These are phyloP conservation scores for Lepas anatifera DNA, from an alignment of 2,888 invertebrate species.

Conservation along the genomic window DNA sequence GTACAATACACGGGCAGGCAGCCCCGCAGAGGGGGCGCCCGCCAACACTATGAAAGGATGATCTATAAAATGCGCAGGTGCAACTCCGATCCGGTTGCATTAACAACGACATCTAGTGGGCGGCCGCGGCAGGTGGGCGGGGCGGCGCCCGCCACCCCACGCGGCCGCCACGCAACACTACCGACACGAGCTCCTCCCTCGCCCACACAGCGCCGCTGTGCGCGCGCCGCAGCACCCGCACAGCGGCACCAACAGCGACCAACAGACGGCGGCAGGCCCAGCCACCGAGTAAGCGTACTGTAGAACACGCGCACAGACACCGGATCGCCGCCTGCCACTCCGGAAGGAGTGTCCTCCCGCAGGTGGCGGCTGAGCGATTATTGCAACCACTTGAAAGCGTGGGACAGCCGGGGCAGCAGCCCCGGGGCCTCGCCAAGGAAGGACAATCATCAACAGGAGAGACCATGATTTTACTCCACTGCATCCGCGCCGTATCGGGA, in stretches of 20 bases:
- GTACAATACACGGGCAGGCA: neutral
- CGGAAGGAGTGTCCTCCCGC: too few relatives aligned
- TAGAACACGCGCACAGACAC: neutral
- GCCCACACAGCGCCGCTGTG: neutral
- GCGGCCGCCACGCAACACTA: neutral
- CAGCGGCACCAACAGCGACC: neutral
- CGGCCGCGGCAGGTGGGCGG: neutral
- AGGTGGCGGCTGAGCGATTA: neutral
- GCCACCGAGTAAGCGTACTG: slow-evolving; percentile 9
- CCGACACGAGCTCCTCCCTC: neutral
- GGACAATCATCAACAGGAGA: too few relatives aligned
- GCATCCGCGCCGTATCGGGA: too few relatives aligned
- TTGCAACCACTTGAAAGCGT: neutral
- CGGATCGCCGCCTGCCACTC: too few relatives aligned
- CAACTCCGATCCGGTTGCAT: neutral
- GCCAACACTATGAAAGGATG: slow-evolving; percentile 5
- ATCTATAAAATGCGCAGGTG: slow-evolving; percentile 5
- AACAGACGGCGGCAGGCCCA: neutral
- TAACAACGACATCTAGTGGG: neutral
- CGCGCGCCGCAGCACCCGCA: too few relatives aligned
- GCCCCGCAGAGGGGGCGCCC: neutral
- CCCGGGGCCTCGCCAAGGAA: too few relatives aligned
- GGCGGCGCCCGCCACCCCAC: neutral
- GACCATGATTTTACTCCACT: too few relatives aligned
- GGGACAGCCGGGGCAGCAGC: too few relatives aligned